Base-by-base conservation (phyloP, 2,797 vertebrate genomes). In the Neopelma chrysocephalum region DNA sequence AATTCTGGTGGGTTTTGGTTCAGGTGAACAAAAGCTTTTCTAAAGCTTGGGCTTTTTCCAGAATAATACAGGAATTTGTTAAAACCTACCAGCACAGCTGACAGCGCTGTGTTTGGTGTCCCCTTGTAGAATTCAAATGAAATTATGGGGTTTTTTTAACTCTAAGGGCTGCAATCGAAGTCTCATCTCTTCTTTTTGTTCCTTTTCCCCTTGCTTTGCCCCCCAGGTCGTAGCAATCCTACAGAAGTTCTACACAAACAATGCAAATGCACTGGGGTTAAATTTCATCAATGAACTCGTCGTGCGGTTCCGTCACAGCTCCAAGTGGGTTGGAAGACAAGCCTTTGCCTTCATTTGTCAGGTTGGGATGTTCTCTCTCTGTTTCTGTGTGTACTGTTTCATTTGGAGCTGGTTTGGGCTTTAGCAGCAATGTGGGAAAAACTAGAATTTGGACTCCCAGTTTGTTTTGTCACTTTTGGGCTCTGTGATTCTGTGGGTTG, bases 261-360 rank as follows among this genome's bases (percentile, higher is more conserved):
- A 83, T 27, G 97, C 96, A 53, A 94, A 62, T 32, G 94, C 96
- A 3, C 61, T 98, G 94, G 98, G 97, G 31, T 93, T 98, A 45
- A 97, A 96, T 84, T 97, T 98, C 93, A 97, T 98, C 81, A 96
- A 89, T 19, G 97, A 98, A 54, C 97, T 98, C 11, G 65, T 98
- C 1, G 56, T 97, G 8, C 64, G 96, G 50, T 98, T 98, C 86
- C 94, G 94, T 70, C 98, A 98, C 93, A 97, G 98, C 73, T 86
- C 98, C 45, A 98, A 98, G 95, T 98, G 98, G 98, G 98, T 98
- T 29, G 97, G 98, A 53, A 97, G 98, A 89, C 98, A 98, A 77
- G 98, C 98, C n/a, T 98, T 98, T 69, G 97, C 98, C 32, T 98
- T 98, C 96, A 98, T 98, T 50, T 98, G 98, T 80, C 98, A 98